phyloP scores from a whole-genome alignment of 1,140 invertebrate species.

The Cecropterus lyciades region DNA sequence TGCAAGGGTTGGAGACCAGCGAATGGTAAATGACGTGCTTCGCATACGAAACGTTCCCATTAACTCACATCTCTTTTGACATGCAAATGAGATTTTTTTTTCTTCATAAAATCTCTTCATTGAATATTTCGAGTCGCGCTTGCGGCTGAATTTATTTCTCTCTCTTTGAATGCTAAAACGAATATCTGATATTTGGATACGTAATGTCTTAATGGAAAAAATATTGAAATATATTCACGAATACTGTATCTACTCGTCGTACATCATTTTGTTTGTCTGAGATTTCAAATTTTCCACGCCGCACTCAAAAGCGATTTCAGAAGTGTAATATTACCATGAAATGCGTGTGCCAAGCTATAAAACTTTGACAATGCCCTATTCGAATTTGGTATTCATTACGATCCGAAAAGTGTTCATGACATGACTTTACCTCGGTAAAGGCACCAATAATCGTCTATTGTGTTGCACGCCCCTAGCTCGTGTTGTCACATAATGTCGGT shows the following conservation, averaged over 20 bases:
- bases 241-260: too few species aligned
- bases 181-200: slow-evolving; percentile 54
- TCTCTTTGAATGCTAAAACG: slow-evolving; percentile 60
- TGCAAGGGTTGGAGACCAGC: slow-evolving; percentile 68
- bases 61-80: slow-evolving; percentile 79
- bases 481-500: slow-evolving; percentile 80
- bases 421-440: slow-evolving; percentile 63
- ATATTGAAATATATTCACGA: slow-evolving; percentile 23
- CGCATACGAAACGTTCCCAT: slow-evolving; percentile 74
- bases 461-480: slow-evolving; percentile 57
- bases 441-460: slow-evolving; percentile 73
- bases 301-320: slow-evolving; percentile 1
- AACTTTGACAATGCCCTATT: slow-evolving; percentile 23
- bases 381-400: slow-evolving; percentile 46
- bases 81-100: slow-evolving; percentile 80
- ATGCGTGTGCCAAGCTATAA: slow-evolving; percentile 11
- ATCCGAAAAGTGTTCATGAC: slow-evolving; percentile 53
- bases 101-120: slow-evolving; percentile 78
- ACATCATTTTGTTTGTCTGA: background rate
- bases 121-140: slow-evolving; percentile 77
- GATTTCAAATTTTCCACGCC: background rate
- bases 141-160: slow-evolving; percentile 71
- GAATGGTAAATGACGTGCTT: slow-evolving; percentile 72
- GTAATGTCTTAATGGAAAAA: slow-evolving; percentile 41
- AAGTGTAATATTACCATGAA: slow-evolving; percentile 13